Conservation (phyloP, 2,797 vertebrate species). For the Cephalopachus bancanus region DNA sequence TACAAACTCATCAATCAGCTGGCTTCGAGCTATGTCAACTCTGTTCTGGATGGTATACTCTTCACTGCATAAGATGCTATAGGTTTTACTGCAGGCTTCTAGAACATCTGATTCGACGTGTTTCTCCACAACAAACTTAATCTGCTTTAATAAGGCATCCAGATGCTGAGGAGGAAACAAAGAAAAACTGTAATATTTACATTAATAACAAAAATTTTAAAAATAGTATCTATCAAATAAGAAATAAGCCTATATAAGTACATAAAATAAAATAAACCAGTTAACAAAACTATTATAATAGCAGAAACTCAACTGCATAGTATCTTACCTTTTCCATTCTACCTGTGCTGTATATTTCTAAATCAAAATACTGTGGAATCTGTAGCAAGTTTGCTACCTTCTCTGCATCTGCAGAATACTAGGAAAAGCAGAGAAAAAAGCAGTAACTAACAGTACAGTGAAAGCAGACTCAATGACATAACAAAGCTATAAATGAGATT, state of each 20-base stretch:
- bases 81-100: slow-evolving; percentile 99
- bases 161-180: slow-evolving; percentile 91
- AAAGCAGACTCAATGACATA: slow-evolving; percentile 12
- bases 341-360: slow-evolving; percentile 98
- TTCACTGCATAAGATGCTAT: slow-evolving; percentile 99
- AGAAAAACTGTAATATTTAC: slow-evolving; percentile 71
- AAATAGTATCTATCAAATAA: slow-evolving; percentile 39
- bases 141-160: slow-evolving; percentile 98
- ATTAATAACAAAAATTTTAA: not conserved
- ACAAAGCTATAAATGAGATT: slow-evolving; percentile 62
- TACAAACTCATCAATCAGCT: slow-evolving; percentile 98
- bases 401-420: slow-evolving; percentile 98
- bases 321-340: slow-evolving; percentile 94
- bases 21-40: slow-evolving; percentile 98
- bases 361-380: slow-evolving; percentile 98
- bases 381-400: slow-evolving; percentile 99
- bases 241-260: not conserved
- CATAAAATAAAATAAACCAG: slow-evolving; percentile 42
- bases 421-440: slow-evolving; percentile 54
- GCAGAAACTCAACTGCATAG: slow-evolving; percentile 48
- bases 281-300: slow-evolving; percentile 52
- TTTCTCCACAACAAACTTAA: slow-evolving; percentile 99
- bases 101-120: slow-evolving; percentile 97
- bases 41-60: slow-evolving; percentile 99
- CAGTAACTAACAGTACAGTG: slow-evolving; percentile 16